Evolutionary conservation across 2,888 invertebrate species (phyloP).

Genomic region (Athetis lepigone): DNA sequence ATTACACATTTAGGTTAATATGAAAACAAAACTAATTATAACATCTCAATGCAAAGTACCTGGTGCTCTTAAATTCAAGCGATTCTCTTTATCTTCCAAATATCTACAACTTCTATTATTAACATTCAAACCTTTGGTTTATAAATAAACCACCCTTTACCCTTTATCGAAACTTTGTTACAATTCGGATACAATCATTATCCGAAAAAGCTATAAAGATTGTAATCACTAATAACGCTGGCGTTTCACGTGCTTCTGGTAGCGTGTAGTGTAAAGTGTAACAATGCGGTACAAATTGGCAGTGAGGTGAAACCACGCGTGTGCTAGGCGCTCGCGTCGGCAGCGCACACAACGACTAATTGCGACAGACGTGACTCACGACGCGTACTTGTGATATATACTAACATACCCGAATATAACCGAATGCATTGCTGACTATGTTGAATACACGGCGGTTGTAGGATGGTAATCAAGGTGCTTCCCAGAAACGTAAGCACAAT

Average conservation of each 20-base stretch:
- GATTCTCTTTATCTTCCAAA: slow-evolving; percentile 21
- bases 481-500: neutral
- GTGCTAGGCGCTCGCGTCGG: slow-evolving; percentile 64
- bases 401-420: slow-evolving; percentile 37
- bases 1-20: too few species aligned
- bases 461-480: slow-evolving; percentile 35
- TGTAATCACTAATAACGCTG: slow-evolving; percentile 39
- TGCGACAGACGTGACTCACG: slow-evolving; percentile 70
- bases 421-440: slow-evolving; percentile 39
- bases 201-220: slow-evolving; percentile 38
- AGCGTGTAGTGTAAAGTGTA: slow-evolving; percentile 65
- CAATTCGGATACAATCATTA: slow-evolving; percentile 36
- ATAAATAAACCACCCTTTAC: slow-evolving; percentile 41
- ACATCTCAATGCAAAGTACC: neutral
- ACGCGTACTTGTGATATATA: slow-evolving; percentile 56
- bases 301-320: slow-evolving; percentile 77
- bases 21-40: neutral
- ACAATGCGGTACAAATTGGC: slow-evolving; percentile 81
- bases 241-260: slow-evolving; percentile 43
- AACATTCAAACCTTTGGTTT: slow-evolving; percentile 11
- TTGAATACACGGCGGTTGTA: slow-evolving; percentile 26
- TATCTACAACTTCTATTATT: slow-evolving; percentile 33
- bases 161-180: slow-evolving; percentile 31
- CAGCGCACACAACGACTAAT: slow-evolving; percentile 73
- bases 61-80: slow-evolving; percentile 5